A percentile compares a stretch with the other conserved stretches of the same genome.
phyloP scores from a whole-genome alignment of 1,140 invertebrate species.

The Trichonephila clavata region DNA sequence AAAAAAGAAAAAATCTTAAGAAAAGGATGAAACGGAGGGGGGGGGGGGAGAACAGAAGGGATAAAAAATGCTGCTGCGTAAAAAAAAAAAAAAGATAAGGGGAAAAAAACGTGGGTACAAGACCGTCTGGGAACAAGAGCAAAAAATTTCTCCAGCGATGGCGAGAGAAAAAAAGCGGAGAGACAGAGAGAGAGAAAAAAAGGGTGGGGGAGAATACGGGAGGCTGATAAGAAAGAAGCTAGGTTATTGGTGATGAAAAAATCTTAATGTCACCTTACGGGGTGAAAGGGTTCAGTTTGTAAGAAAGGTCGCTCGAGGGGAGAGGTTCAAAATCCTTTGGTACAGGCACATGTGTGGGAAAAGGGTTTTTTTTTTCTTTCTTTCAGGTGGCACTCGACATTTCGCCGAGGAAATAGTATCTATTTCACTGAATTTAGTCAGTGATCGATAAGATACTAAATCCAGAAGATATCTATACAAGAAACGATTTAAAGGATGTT shows the following conservation, averaged over 20 bases:
- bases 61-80: not conserved
- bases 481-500: too few species aligned
- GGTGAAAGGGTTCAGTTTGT: conserved; percentile 62
- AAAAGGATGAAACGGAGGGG: conserved; percentile 26
- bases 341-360: conserved; percentile 32
- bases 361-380: conserved; percentile 24
- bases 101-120: conserved; percentile 67
- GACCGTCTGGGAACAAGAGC: conserved; percentile 58
- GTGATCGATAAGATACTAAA: too few species aligned
- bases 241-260: conserved; percentile 62
- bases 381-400: conserved; percentile 6
- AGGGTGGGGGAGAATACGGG: not conserved
- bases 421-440: not conserved
- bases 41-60: not conserved
- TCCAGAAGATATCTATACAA: too few species aligned
- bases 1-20: conserved; percentile 43
- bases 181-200: conserved; percentile 7
- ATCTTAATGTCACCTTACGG: conserved; percentile 73
- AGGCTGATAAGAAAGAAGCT: conserved; percentile 29
- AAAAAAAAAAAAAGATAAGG: not conserved
- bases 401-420: not conserved
- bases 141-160: not conserved
- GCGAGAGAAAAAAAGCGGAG: conserved; percentile 16
- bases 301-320: conserved; percentile 52
- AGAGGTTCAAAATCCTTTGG: conserved; percentile 64